phyloP scores from a whole-genome alignment of 2,113 vertebrate species.

The Ceyx melanurus region DNA sequence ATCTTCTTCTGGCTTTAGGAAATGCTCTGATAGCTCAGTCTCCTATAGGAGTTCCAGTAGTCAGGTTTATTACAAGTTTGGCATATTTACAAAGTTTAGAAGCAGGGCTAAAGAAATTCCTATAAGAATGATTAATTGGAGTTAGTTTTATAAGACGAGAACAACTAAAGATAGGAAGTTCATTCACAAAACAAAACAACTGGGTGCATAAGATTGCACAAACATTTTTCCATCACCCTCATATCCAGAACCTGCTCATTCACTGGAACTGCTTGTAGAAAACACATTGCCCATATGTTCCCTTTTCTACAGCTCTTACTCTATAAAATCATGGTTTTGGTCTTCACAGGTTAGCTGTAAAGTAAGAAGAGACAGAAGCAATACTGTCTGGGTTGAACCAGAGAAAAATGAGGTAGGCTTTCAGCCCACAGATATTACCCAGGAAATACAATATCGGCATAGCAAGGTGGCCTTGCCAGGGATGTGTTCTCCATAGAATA shows the following conservation, averaged over 20 bases:
- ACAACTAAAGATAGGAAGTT: neutral
- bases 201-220: neutral
- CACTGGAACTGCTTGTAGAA: neutral
- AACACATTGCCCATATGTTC: neutral
- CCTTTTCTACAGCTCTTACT: neutral
- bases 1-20: neutral
- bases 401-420: neutral
- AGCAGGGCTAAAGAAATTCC: neutral
- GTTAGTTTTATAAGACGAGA: neutral
- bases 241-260: rapidly evolving
- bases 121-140: neutral
- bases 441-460: neutral
- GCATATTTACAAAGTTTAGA: neutral
- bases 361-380: neutral
- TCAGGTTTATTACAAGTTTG: neutral
- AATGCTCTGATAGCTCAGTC: neutral
- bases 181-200: neutral
- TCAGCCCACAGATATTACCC: neutral
- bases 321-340: neutral
- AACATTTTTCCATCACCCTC: neutral
- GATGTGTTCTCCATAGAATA: neutral
- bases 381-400: neutral
- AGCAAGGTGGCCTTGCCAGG: neutral
- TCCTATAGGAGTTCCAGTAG: neutral
- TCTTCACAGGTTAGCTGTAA: neutral